These are phyloP conservation scores for Heliconius himera DNA, from an alignment of 1,140 invertebrate genomes.

Conservation along the genomic window DNA sequence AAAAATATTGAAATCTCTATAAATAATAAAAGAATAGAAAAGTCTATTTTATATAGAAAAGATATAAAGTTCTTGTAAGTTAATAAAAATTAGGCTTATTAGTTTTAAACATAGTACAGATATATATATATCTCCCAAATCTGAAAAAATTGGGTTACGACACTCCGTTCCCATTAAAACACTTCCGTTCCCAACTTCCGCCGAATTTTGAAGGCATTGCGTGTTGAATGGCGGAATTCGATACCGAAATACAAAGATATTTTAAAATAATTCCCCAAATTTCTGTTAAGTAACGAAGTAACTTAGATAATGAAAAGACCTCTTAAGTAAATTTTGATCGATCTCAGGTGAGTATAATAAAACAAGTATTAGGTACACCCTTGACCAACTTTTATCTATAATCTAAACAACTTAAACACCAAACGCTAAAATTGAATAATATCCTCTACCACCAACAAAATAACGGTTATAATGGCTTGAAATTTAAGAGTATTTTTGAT, in stretches of 20 bases:
- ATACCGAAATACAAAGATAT: not conserved
- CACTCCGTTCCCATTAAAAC: no score
- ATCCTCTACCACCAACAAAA: not conserved
- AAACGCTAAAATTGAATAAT: not conserved
- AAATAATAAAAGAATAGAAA: no score
- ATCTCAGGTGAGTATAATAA: conserved; percentile 45
- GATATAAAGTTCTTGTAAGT: no score
- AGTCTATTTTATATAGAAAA: no score
- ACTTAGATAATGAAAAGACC: not conserved
- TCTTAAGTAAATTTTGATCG: conserved; percentile 34
- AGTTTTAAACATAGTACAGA: no score
- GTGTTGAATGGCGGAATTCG: no score
- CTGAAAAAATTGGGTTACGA: no score
- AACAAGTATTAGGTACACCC: conserved; percentile 36
- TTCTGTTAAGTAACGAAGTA: not conserved
- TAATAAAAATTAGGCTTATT: no score
- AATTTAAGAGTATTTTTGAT: not conserved
- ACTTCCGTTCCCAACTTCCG: no score
- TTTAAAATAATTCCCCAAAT: not conserved
- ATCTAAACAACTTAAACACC: not conserved
- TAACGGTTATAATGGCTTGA: conserved; percentile 1
- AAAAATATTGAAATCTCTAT: no score
- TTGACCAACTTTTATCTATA: conserved; percentile 28
- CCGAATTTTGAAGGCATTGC: no score
- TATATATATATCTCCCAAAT: no score